Evolutionary conservation across 2,888 invertebrate species (phyloP).

Genomic region (Microctonus aethiopoides): DNA sequence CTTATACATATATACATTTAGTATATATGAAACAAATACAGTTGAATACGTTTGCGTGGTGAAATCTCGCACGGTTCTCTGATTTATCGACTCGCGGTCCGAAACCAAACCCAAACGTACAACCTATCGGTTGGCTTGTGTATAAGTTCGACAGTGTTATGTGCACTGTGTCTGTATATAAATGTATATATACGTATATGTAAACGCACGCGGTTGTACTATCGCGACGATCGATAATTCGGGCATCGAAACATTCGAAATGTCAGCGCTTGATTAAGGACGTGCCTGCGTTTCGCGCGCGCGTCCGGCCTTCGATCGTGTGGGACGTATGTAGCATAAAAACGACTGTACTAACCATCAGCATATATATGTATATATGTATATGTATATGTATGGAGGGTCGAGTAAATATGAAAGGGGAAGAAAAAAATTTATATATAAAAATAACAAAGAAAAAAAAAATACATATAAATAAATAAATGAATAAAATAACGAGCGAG

Average conservation of each 20-base stretch:
- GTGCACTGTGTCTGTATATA: conserved; percentile 3
- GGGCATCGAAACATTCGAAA: conserved; percentile 37
- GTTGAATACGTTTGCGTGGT: conserved; percentile 8
- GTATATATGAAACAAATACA: conserved; percentile 1
- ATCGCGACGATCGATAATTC: conserved; percentile 36
- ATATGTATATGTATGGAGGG: background rate
- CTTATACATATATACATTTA: background rate
- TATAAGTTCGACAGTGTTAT: background rate
- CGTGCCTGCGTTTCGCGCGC: conserved; percentile 24
- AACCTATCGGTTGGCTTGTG: conserved; percentile 7
- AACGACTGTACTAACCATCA: conserved; percentile 26
- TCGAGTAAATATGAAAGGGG: conserved; percentile 9
- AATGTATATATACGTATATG: conserved; percentile 19
- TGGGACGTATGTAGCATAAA: conserved; percentile 33
- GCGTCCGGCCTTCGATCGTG: conserved; percentile 27
- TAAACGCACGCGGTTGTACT: conserved; percentile 8
- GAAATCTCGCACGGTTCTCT: conserved; percentile 18
- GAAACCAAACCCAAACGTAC: conserved; percentile 12
- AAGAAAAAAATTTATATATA: background rate
- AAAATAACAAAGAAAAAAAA: conserved; percentile 4
- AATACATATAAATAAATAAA: background rate
- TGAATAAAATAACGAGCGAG: conserved; percentile 11
- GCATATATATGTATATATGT: background rate
- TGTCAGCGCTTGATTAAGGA: conserved; percentile 37
- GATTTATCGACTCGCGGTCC: conserved; percentile 32